Evolutionary conservation across 2,888 invertebrate species (phyloP), one percentile per base, ranked within the genome.

Genomic region (Hemaris fuciformis): DNA sequence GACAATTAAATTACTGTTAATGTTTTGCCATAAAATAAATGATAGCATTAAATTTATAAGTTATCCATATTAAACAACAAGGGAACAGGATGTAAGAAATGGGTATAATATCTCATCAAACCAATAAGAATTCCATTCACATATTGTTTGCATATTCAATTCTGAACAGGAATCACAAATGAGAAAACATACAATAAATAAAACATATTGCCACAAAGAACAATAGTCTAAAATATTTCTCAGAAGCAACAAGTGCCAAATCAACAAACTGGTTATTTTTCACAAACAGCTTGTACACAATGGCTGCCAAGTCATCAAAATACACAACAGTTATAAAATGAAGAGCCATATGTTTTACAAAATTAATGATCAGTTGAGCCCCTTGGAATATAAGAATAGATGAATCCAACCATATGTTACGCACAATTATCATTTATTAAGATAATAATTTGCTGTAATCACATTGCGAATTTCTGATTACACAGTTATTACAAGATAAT

Each of bases 311-410:
- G 18, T 53, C 53, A 53, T 18, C 27, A 18, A 53, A 27, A 27
- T 53, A 53, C 53, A 53, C n/a, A 48, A 57, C 60, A 56, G 57
- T 43, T 59, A 57, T 63, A 63, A 59, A 67, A 18, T 10, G 38
- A 10, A 38, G 0, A 38, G 10, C 8, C 8, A 25, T 15, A 48
- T 48, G 25, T 15, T 15, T 15, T 48, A 8, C 5, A 8, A 13
- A 45, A 34, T 10, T 4, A n/a, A 38, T 38, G n/a, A 34, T n/a
- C 34, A 34, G 0, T 13, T n/a, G n/a, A 38, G n/a, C 3, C 6
- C 3, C 10, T n/a, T n/a, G n/a, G 13, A 38, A 10, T 0, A 3
- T n/a, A n/a, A 3, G 10, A n/a, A 34, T 1, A 3, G n/a, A n/a
- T n/a, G n/a, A 38, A 38, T n/a, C 38, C 38, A n/a, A 38, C n/a